phyloP scores from a whole-genome alignment of 1,140 invertebrate species.

The Ptiloglossa arizonensis region DNA sequence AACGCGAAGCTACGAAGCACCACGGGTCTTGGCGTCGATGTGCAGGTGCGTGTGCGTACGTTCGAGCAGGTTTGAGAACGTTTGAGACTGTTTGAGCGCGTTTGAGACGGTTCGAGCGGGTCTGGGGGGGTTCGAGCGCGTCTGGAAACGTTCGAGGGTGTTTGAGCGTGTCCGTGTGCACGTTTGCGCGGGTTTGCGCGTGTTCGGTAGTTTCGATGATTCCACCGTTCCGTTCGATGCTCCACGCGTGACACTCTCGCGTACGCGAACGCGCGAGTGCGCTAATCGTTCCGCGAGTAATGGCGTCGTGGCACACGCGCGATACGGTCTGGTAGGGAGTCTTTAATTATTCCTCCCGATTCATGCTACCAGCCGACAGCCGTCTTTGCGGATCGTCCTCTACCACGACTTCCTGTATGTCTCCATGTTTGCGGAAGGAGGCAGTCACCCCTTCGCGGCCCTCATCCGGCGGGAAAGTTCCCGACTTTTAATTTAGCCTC shows the following conservation, averaged over 20 bases:
- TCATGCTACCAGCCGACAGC: conserved; percentile 52
- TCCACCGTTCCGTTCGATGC: neutral
- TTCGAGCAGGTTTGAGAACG: too few relatives aligned
- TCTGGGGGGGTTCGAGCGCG: too few relatives aligned
- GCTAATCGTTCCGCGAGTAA: conserved; percentile 36
- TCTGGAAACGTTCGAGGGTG: too few relatives aligned
- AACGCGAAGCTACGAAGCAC: conserved; percentile 11
- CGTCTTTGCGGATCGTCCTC: conserved; percentile 12
- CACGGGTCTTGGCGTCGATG: too few relatives aligned
- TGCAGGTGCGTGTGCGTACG: too few relatives aligned
- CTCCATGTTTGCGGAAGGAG: neutral
- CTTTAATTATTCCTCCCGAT: conserved; percentile 65
- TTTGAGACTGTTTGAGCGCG: too few relatives aligned
- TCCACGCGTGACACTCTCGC: neutral
- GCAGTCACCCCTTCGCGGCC: too few relatives aligned
- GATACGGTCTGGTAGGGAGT: neutral
- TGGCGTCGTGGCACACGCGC: neutral
- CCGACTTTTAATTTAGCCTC: neutral
- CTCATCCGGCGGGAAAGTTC: neutral
- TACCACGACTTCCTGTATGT: neutral
- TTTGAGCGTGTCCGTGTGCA: too few relatives aligned
- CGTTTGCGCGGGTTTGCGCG: too few relatives aligned
- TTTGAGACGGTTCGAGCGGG: too few relatives aligned
- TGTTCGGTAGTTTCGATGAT: conserved; percentile 21
- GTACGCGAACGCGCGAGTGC: conserved; percentile 52